Evolutionary conservation across 2,113 vertebrate species (phyloP).

Genomic region (Nycticorax nycticorax): DNA sequence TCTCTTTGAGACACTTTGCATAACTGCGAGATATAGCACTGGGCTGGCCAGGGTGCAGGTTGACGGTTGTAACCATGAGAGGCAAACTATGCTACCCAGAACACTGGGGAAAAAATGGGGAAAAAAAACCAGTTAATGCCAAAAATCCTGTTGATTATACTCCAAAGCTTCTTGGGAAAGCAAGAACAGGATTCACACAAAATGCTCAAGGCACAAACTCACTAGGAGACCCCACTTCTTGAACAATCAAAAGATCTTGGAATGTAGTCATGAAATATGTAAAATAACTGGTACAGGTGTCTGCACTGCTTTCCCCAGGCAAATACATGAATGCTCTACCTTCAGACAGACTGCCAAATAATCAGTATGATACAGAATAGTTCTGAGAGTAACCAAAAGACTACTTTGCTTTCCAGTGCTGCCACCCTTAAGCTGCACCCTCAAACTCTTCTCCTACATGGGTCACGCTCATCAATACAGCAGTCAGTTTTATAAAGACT

Average conservation of each 20-base stretch:
- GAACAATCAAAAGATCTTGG: background rate
- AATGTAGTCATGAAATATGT: background rate
- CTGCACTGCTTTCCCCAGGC: background rate
- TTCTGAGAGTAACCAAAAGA: background rate
- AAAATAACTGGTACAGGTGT: background rate
- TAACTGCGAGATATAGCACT: background rate
- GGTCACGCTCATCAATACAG: background rate
- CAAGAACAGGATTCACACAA: background rate
- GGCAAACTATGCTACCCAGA: background rate
- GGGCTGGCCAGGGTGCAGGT: background rate
- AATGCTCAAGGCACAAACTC: background rate
- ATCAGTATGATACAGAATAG: accelerated
- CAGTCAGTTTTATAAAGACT: background rate
- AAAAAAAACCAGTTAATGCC: background rate
- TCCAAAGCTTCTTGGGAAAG: background rate
- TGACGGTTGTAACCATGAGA: accelerated
- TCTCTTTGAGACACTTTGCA: background rate
- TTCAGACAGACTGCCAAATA: background rate
- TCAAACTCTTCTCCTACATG: background rate
- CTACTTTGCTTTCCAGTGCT: background rate
- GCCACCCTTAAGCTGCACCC: background rate
- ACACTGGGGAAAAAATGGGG: background rate
- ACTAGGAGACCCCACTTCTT: background rate
- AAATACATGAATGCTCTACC: background rate
- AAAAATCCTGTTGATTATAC: background rate